These are phyloP conservation scores for Thereva unica DNA, from an alignment of 2,888 invertebrate genomes.

Conservation along the genomic window DNA sequence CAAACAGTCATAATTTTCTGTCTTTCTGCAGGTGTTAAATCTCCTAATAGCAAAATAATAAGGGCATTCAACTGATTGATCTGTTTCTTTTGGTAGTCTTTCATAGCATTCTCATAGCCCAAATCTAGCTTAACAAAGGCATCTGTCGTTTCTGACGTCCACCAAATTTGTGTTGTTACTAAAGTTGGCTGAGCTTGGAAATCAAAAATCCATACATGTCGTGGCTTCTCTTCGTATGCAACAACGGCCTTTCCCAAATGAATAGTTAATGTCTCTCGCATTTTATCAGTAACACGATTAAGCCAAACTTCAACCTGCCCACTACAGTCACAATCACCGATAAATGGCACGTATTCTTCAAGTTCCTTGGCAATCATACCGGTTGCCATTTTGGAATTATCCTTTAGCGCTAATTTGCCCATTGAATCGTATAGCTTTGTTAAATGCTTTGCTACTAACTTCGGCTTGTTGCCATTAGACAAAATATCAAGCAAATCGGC, in stretches of 20 bases:
- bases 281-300: conserved; percentile 81
- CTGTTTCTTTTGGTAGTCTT: conserved; percentile 90
- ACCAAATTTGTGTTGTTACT: conserved; percentile 94
- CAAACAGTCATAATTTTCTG: conserved; percentile 98
- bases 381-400: conserved; percentile 66
- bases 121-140: conserved; percentile 88
- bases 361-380: conserved; percentile 88
- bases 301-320: conserved; percentile 94
- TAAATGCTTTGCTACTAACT: conserved; percentile 78
- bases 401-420: conserved; percentile 67
- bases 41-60: conserved; percentile 81
- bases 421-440: conserved; percentile 92
- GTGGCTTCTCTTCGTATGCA: conserved; percentile 84
- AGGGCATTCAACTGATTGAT: conserved; percentile 80
- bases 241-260: conserved; percentile 79
- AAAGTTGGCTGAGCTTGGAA: conserved; percentile 90
- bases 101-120: conserved; percentile 89
- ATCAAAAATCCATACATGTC: conserved; percentile 91
- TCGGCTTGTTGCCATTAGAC: conserved; percentile 82
- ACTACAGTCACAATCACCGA: conserved; percentile 77
- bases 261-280: conserved; percentile 78
- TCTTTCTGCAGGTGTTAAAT: conserved; percentile 78
- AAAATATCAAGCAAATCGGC: conserved; percentile 85
- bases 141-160: conserved; percentile 91
- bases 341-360: conserved; percentile 69